phyloP scores from a whole-genome alignment of 2,888 invertebrate genomes.

The Ametastegia equiseti region DNA sequence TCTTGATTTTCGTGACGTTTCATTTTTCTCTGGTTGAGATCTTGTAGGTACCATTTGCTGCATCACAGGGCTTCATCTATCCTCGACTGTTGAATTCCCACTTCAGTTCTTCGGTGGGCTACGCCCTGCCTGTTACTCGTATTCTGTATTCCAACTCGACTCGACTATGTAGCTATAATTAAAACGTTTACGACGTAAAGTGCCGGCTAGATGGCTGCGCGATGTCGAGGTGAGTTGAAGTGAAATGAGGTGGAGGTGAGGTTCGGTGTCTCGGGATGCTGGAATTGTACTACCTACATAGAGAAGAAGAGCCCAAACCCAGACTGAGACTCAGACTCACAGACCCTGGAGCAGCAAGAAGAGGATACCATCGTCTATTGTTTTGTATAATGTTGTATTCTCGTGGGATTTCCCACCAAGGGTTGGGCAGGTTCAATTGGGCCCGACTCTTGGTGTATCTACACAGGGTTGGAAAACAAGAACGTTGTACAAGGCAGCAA shows the following conservation, averaged over 20 bases:
- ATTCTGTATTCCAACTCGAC: not conserved
- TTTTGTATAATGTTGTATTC: conserved; percentile 41
- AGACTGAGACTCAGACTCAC: too few relatives aligned
- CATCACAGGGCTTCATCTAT: not conserved
- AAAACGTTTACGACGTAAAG: conserved; percentile 40
- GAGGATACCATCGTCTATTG: conserved; percentile 45
- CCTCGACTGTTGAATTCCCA: not conserved
- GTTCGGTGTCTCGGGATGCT: not conserved
- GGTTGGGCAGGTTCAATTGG: not conserved
- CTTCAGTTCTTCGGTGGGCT: not conserved
- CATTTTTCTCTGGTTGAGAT: too few relatives aligned
- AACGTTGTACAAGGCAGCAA: not conserved
- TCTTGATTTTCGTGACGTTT: not conserved
- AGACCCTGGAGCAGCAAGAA: conserved; percentile 14
- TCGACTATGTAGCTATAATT: conserved; percentile 28
- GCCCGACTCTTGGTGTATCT: not conserved
- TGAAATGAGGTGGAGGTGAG: conserved; percentile 47
- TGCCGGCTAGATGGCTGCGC: conserved; percentile 42
- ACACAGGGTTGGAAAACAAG: conserved; percentile 5
- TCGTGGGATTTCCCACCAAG: conserved; percentile 2
- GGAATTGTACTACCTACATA: conserved; percentile 5
- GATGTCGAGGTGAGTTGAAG: conserved; percentile 2
- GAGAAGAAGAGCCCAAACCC: too few relatives aligned
- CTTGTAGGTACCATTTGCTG: not conserved
- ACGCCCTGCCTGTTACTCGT: not conserved